Conservation (phyloP, 2,888 invertebrate genomes). For the Sarcophaga variegata region DNA sequence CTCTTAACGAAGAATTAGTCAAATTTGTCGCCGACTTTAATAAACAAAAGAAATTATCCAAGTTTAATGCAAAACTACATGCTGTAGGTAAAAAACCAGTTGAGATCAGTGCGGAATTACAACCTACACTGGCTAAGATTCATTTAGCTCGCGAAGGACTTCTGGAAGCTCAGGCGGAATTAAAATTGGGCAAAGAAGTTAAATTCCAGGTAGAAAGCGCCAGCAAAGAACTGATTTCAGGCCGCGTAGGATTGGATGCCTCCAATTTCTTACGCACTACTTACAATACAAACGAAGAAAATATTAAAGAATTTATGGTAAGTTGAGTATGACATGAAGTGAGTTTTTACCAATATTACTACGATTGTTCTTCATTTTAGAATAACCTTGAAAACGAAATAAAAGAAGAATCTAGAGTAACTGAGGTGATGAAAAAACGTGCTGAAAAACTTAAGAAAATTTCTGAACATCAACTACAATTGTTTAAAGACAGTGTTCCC, state of each 20-base stretch:
- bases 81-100: slow-evolving; percentile 75
- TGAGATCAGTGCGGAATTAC: slow-evolving; percentile 73
- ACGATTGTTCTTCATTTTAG: slow-evolving; percentile 63
- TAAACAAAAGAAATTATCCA: slow-evolving; percentile 72
- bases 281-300: slow-evolving; percentile 76
- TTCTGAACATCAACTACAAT: slow-evolving; percentile 83
- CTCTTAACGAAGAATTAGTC: slow-evolving; percentile 76
- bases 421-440: slow-evolving; percentile 71
- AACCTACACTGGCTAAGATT: slow-evolving; percentile 73
- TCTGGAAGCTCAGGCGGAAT: slow-evolving; percentile 74
- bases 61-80: slow-evolving; percentile 74
- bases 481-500: slow-evolving; percentile 83
- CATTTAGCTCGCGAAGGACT: slow-evolving; percentile 73
- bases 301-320: slow-evolving; percentile 78
- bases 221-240: slow-evolving; percentile 76
- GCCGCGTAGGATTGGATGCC: slow-evolving; percentile 77
- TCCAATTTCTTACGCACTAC: slow-evolving; percentile 77
- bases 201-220: slow-evolving; percentile 73
- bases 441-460: slow-evolving; percentile 72
- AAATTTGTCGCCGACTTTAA: slow-evolving; percentile 73
- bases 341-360: not conserved
- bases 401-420: slow-evolving; percentile 72
- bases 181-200: slow-evolving; percentile 77
- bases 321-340: slow-evolving; percentile 55
- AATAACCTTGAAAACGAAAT: slow-evolving; percentile 73